Conservation (phyloP, 2,113 vertebrate genomes). For the Dromaius novaehollandiae region DNA sequence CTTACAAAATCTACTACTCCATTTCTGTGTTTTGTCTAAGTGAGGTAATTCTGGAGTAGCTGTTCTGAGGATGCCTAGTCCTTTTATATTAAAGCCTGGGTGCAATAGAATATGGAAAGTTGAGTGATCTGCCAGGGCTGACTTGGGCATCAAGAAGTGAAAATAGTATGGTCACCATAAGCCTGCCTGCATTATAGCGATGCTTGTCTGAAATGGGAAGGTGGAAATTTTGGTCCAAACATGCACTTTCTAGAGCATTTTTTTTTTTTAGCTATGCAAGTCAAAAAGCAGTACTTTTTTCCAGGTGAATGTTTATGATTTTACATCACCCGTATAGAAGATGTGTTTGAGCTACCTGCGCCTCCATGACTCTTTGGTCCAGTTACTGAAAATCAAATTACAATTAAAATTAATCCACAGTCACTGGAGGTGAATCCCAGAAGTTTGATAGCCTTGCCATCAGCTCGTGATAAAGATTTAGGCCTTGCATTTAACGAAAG, state of each 20-base stretch:
- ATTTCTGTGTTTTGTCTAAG: not conserved
- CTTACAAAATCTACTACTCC: not conserved
- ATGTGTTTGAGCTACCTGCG: rapidly evolving
- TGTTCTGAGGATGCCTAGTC: not conserved
- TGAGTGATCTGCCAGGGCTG: not conserved
- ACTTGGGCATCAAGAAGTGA: not conserved
- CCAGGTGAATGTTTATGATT: not conserved
- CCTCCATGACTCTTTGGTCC: not conserved
- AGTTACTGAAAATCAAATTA: not conserved
- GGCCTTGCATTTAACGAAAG: not conserved
- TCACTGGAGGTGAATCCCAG: not conserved
- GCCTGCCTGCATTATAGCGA: not conserved
- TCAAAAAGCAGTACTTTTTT: not conserved
- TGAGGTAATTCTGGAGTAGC: not conserved
- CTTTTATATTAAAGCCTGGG: not conserved
- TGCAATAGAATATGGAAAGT: not conserved
- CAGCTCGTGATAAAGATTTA: not conserved
- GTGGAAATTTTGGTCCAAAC: not conserved
- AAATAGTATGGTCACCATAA: not conserved
- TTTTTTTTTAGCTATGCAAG: not conserved
- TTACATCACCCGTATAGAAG: not conserved
- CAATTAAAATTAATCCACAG: not conserved
- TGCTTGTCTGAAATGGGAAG: not conserved
- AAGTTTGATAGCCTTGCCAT: not conserved
- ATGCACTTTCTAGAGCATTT: not conserved